Base-by-base conservation (phyloP, 2,797 vertebrate genomes). In the Dipus sagitta region DNA sequence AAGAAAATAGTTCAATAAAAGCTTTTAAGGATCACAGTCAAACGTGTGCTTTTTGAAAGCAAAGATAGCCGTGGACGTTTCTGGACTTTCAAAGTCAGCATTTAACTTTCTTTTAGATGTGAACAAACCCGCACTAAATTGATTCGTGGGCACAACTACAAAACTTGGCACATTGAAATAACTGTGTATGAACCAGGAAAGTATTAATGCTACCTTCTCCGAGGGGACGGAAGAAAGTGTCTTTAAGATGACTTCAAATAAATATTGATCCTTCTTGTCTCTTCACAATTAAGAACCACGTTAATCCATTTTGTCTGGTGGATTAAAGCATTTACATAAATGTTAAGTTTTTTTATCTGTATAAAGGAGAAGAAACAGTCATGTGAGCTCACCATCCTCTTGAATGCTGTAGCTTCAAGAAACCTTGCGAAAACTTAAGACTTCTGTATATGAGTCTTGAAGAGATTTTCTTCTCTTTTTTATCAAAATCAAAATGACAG, bases 11-110 rank as follows among this genome's bases (percentile, higher is more conserved):
- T 98, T 98, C 96, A 97, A 97, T 97, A 97, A 97, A 97, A 97
- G 97, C 96, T 98, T 98, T 98, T 97, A 98, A 97, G 95, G 95
- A 94, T 98, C 93, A 96, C 97, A 97, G 97, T 96, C 96, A 97
- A 98, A 97, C 64, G 88, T 94, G 95, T 94, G n/a, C 5, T 93
- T 97, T 98, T 97, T 97, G 97, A 98, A 98, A 98, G 94, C 71
- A 97, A 97, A 95, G 92, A 93, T 96, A 96, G 97, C 89, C 86
- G 32, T 32, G 24, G 88, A 87, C 96, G 58, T 92, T 96, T 96
- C 95, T 97, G 96, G 96, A 95, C 92, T 95, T 95, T 97, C 96
- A 97, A 95, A 97, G 97, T 96, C 95, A 93, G 94, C 91, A 79
- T 97, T 97, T 97, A 90, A 93, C 89, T 97, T 97, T 97, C 86